phyloP scores from a whole-genome alignment of 2,888 invertebrate genomes.

The Nymphalis urticae region DNA sequence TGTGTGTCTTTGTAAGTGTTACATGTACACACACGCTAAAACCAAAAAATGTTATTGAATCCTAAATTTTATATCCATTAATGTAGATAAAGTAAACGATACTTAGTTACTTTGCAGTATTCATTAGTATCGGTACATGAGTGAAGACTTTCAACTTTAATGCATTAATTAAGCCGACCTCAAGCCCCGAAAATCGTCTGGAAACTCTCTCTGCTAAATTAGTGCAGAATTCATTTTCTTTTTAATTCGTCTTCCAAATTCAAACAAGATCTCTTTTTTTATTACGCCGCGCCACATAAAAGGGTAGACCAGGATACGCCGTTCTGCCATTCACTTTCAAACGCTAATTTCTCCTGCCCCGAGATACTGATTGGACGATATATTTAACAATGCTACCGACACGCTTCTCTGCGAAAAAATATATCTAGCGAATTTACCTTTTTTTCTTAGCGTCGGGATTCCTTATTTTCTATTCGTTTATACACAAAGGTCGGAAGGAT shows the following conservation, averaged over 20 bases:
- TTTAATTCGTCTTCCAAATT: slow-evolving; percentile 79
- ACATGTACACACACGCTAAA: no score
- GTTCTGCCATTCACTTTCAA: slow-evolving; percentile 62
- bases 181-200: slow-evolving; percentile 71
- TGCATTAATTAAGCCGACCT: slow-evolving; percentile 73
- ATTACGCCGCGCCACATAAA: slow-evolving; percentile 71
- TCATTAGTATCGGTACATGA: slow-evolving; percentile 27
- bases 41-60: no score
- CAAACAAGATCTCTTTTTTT: slow-evolving; percentile 79
- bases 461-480: slow-evolving; percentile 72
- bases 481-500: slow-evolving; percentile 58
- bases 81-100: slow-evolving; percentile 6
- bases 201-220: slow-evolving; percentile 74
- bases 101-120: slow-evolving; percentile 21
- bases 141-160: slow-evolving; percentile 59
- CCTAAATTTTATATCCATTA: background rate
- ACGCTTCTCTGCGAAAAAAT: slow-evolving; percentile 73
- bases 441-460: slow-evolving; percentile 67
- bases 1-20: no score
- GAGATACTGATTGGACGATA: slow-evolving; percentile 80
- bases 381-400: slow-evolving; percentile 79
- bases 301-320: slow-evolving; percentile 72
- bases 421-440: slow-evolving; percentile 70
- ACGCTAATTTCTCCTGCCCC: slow-evolving; percentile 74
- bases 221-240: slow-evolving; percentile 78